Evolutionary conservation across 92 coral and sea anemone species (phyloP), one percentile per base, ranked within the genome.

Genomic region (Hydrozoanthus gracilis): DNA sequence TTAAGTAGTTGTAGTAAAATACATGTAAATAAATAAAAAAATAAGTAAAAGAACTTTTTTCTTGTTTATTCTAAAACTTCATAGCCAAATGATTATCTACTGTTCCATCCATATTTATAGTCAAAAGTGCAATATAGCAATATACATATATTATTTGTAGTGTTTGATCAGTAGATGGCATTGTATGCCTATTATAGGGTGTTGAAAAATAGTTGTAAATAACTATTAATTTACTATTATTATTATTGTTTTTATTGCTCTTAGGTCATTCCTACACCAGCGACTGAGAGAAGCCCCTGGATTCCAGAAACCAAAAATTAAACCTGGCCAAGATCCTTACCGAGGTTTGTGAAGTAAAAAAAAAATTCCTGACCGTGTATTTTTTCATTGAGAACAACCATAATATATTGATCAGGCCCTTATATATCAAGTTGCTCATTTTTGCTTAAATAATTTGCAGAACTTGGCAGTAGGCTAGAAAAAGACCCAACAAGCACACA

Each of bases 291-390:
- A 96, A 89, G 99, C 96, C 44, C 88, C 87, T 46, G 98, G 98
- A 10, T 93, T 91, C 71, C 98, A 96, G 14, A 90, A 89, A 61
- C 91, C 94, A 73, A 89, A 86, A 68, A 55, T 82, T 6, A 96
- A 95, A 65, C 92, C 92, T 64, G 95, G 90, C 71, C 99, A 96
- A 82, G 96, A 96, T 78, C 98, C 99, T 12, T 88, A 90, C 76
- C 87, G 90, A 89, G 98, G 99, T 96, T 11, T 67, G n/a, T 7
- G 14, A 74, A 62, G 74, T 62, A 9, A 64, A 4, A 11, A 49
- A 47, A 20, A 12, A 4, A 18, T 64, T 51, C 17, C 49, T 7
- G 76, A 27, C 69, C 20, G 0, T 60, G 4, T 12, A 27, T 49
- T 67, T 82, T 68, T 17, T 54, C 13, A 54, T n/a, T n/a, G 61